A percentile compares a stretch with the other conserved stretches of the same genome.
These are phyloP conservation scores for Orthonevra nobilis DNA, from an alignment of 2,888 invertebrate species.

Conservation along the genomic window DNA sequence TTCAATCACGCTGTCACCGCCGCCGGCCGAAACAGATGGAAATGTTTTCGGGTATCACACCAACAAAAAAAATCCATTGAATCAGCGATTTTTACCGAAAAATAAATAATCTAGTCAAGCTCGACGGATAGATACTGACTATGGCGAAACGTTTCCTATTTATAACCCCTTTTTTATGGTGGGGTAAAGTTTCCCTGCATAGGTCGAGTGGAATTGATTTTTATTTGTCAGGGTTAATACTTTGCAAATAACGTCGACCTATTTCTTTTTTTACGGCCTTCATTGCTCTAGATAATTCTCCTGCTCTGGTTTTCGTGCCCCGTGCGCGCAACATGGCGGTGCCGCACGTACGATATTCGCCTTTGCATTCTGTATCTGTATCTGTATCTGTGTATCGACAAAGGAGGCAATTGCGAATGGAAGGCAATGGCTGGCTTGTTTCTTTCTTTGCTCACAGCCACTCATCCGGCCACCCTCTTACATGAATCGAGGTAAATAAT, in stretches of 20 bases:
- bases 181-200: constrained; percentile 32
- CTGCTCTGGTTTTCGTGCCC: no score
- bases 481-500: constrained; percentile 8
- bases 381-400: no score
- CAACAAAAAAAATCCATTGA: no score
- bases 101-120: constrained; percentile 23
- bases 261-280: constrained; percentile 45
- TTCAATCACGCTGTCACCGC: no score
- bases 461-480: constrained; percentile 8
- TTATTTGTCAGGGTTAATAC: constrained; percentile 63
- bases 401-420: no score
- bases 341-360: not conserved
- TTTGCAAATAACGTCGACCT: constrained; percentile 60
- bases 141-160: not conserved
- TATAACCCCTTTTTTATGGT: not conserved
- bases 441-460: constrained; percentile 22
- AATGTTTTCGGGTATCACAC: no score
- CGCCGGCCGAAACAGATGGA: no score
- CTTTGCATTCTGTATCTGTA: no score
- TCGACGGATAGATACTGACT: constrained; percentile 4
- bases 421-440: constrained; percentile 17
- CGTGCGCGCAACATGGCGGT: constrained; percentile 4
- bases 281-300: constrained; percentile 38
- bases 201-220: constrained; percentile 66
- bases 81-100: no score